phyloP scores from a whole-genome alignment of 2,888 invertebrate genomes.

The Platycnemis pennipes region DNA sequence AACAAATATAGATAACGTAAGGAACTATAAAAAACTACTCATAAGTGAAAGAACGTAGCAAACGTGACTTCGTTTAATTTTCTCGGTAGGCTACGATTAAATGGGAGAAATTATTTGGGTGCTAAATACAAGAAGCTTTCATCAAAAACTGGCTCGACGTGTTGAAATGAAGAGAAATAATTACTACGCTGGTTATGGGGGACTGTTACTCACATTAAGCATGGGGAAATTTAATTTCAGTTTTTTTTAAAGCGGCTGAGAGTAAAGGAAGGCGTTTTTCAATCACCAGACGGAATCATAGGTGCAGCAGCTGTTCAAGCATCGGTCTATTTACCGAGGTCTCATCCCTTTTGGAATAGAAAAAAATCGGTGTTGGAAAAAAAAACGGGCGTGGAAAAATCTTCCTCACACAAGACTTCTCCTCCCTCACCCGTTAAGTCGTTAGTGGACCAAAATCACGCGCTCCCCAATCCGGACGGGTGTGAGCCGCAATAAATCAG shows the following conservation, averaged over 20 bases:
- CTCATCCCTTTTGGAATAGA: not conserved
- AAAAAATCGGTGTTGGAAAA: not conserved
- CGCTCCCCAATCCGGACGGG: not conserved
- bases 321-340: not conserved
- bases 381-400: not conserved
- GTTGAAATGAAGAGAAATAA: too few species aligned
- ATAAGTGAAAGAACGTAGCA: not conserved
- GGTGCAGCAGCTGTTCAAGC: constrained; percentile 48
- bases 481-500: constrained; percentile 57
- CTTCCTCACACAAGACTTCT: not conserved
- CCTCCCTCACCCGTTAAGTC: not conserved
- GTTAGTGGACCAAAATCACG: constrained; percentile 54
- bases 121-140: not conserved
- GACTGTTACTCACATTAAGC: too few species aligned
- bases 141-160: too few species aligned
- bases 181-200: too few species aligned
- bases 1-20: not conserved
- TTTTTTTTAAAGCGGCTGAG: not conserved
- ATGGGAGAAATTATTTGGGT: not conserved
- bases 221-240: not conserved
- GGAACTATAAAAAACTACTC: not conserved
- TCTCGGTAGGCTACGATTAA: not conserved
- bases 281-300: not conserved
- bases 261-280: not conserved
- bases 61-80: not conserved